These are phyloP conservation scores for Otolemur garnettii DNA, from an alignment of 2,113 vertebrate species.

Conservation along the genomic window DNA sequence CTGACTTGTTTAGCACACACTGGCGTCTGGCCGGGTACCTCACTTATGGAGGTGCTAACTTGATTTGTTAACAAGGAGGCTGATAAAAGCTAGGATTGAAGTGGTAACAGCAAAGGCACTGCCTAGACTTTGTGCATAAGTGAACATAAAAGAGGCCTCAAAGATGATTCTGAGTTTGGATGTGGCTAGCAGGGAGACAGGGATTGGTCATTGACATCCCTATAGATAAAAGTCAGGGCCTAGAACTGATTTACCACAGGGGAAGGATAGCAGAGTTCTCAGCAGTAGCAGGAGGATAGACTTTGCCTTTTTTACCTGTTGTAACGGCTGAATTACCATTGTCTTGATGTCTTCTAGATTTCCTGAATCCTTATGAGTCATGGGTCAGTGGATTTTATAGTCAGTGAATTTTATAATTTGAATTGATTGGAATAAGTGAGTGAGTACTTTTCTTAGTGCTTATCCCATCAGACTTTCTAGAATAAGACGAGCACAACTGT, in stretches of 20 bases:
- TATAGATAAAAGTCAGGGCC: background rate
- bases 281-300: no score
- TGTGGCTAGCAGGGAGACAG: background rate
- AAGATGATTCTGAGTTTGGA: no score
- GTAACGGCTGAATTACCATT: background rate
- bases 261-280: no score
- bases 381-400: background rate
- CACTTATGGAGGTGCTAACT: background rate
- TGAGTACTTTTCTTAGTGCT: background rate
- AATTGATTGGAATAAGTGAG: background rate
- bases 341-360: background rate
- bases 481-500: background rate
- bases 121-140: accelerated
- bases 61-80: no score
- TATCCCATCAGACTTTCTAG: background rate
- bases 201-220: background rate
- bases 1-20: background rate
- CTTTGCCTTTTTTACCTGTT: background rate
- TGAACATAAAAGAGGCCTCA: background rate
- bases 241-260: background rate
- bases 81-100: background rate
- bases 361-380: background rate
- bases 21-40: background rate
- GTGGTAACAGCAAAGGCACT: background rate
- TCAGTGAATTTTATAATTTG: background rate